These are phyloP conservation scores for Lagenorhynchus albirostris DNA, from an alignment of 2,113 vertebrate species.

Conservation along the genomic window DNA sequence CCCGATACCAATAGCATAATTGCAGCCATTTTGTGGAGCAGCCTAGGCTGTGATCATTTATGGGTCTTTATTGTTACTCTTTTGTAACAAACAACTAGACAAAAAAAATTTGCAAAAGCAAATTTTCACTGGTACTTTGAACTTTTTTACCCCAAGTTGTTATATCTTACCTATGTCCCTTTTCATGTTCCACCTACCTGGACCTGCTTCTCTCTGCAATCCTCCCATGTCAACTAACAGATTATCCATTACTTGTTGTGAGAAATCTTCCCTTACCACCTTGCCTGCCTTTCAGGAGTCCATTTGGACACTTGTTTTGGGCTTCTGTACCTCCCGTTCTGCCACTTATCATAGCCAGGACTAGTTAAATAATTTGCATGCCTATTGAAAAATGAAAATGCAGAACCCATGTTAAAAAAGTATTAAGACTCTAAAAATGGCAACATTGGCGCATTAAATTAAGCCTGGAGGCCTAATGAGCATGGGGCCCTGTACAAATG, in stretches of 20 bases:
- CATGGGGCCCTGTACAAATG: accelerated
- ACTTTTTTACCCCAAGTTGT: background rate
- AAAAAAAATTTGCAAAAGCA: background rate
- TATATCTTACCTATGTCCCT: background rate
- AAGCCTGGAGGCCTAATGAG: background rate
- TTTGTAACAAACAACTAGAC: background rate
- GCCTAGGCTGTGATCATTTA: background rate
- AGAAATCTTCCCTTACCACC: background rate
- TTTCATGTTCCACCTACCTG: background rate
- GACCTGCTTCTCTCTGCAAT: background rate
- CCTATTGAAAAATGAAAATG: background rate
- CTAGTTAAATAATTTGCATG: background rate
- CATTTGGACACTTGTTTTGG: background rate
- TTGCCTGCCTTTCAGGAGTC: background rate
- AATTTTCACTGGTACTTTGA: background rate
- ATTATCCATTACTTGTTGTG: background rate
- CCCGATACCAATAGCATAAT: background rate
- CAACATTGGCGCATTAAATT: background rate
- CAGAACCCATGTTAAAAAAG: background rate
- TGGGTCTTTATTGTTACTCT: background rate
- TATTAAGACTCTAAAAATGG: background rate
- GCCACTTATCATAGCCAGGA: background rate
- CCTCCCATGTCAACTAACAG: background rate
- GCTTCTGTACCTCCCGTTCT: background rate
- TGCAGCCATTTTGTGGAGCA: background rate